phyloP scores from a whole-genome alignment of 2,797 vertebrate genomes.

The Tarsius wallacei region DNA sequence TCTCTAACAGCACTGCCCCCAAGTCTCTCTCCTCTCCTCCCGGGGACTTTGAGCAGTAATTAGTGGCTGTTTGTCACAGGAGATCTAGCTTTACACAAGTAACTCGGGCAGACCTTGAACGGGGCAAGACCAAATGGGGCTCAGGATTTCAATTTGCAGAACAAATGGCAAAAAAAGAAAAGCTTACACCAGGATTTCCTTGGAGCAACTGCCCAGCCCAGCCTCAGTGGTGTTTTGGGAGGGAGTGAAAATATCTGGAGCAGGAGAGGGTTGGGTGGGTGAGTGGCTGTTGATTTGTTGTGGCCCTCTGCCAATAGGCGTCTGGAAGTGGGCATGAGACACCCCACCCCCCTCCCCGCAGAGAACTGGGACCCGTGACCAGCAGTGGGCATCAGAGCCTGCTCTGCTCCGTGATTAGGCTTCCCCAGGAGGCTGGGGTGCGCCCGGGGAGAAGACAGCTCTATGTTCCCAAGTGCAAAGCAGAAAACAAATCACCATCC shows the following conservation, averaged over 20 bases:
- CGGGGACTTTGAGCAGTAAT: slow-evolving; percentile 76
- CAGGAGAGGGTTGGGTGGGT: not conserved
- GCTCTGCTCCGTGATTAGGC: not conserved
- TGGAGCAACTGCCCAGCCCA: not conserved
- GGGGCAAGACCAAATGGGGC: slow-evolving; percentile 13
- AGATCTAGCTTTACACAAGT: slow-evolving; percentile 20
- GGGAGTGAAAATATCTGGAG: not conserved
- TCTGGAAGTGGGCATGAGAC: not conserved
- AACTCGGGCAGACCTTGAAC: slow-evolving; percentile 11
- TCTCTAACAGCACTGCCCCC: not conserved
- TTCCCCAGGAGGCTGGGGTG: not conserved
- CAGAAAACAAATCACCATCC: not conserved
- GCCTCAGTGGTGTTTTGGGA: not conserved
- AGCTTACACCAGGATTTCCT: not conserved
- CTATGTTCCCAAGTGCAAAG: slow-evolving; percentile 69
- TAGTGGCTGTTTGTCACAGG: slow-evolving; percentile 73
- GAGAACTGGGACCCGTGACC: not conserved
- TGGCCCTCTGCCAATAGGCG: not conserved
- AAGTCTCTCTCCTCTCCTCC: slow-evolving; percentile 32
- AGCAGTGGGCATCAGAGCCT: not conserved
- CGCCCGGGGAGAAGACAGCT: not conserved
- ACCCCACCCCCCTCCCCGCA: not conserved
- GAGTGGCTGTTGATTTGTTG: not conserved
- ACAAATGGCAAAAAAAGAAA: not conserved
- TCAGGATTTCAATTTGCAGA: not conserved